A percentile compares a stretch with the other conserved stretches of the same genome.
These are phyloP conservation scores for Silvanus unidentatus DNA, from an alignment of 2,888 invertebrate genomes.

Conservation along the genomic window DNA sequence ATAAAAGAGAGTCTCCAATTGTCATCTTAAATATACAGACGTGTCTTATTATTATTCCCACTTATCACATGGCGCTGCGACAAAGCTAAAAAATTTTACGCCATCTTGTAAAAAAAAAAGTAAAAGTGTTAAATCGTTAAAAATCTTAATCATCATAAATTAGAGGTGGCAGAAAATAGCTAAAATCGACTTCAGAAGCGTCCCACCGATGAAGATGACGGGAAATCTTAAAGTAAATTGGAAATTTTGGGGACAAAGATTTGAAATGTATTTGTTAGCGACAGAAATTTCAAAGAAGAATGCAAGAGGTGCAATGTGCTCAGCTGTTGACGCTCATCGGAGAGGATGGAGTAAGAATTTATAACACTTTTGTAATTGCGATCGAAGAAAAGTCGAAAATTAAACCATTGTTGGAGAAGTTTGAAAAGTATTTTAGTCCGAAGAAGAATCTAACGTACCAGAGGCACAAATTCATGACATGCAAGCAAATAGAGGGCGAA, in stretches of 20 bases:
- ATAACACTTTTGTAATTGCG: constrained; percentile 11
- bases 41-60: too few relatives aligned
- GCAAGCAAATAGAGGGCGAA: constrained; percentile 12
- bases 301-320: constrained; percentile 10
- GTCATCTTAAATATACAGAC: too few relatives aligned
- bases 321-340: constrained; percentile 15
- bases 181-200: too few relatives aligned
- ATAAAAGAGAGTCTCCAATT: too few relatives aligned
- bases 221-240: too few relatives aligned
- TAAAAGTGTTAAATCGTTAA: too few relatives aligned
- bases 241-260: constrained; percentile 16
- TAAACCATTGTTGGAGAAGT: constrained; percentile 8
- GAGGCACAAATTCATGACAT: constrained; percentile 12
- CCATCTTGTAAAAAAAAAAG: too few relatives aligned
- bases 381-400: constrained; percentile 12
- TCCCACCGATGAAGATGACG: too few relatives aligned
- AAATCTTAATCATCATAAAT: too few relatives aligned
- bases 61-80: too few relatives aligned
- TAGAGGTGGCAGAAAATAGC: too few relatives aligned
- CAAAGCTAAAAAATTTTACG: too few relatives aligned
- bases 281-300: constrained; percentile 11
- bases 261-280: constrained; percentile 15
- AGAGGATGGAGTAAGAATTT: constrained; percentile 17
- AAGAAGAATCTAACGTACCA: constrained; percentile 14
- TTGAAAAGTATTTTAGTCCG: constrained; percentile 11